Conservation (phyloP, 2,797 vertebrate genomes). For the Sphaeramia orbicularis region DNA sequence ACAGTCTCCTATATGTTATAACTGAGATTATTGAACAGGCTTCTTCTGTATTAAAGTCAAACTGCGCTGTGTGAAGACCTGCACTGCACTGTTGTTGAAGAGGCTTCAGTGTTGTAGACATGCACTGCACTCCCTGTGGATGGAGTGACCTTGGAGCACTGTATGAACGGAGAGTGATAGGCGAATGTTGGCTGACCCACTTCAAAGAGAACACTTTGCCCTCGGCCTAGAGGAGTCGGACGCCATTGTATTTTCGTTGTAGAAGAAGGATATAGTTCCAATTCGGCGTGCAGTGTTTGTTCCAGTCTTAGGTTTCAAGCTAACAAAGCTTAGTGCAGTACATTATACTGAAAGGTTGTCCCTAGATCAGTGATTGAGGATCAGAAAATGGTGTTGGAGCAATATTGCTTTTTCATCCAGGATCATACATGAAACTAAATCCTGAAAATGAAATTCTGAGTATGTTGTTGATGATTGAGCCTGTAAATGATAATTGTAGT, state of each 20-base stretch:
- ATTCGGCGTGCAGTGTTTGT: constrained; percentile 25
- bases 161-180: constrained; percentile 61
- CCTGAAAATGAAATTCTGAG: background rate
- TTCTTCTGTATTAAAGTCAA: too few species aligned
- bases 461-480: background rate
- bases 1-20: too few species aligned
- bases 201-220: constrained; percentile 70
- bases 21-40: too few species aligned
- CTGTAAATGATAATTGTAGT: background rate
- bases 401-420: background rate
- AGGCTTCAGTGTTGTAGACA: constrained; percentile 28
- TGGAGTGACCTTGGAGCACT: constrained; percentile 74
- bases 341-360: background rate
- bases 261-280: constrained; percentile 39
- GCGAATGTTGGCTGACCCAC: constrained; percentile 73
- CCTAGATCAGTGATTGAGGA: constrained; percentile 6
- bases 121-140: constrained; percentile 30
- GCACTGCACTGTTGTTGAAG: background rate
- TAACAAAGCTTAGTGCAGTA: constrained; percentile 5
- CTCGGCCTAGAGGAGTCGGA: constrained; percentile 57
- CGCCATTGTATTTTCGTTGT: constrained; percentile 44
- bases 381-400: constrained; percentile 2
- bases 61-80: too few species aligned
- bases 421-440: background rate
- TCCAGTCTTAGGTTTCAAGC: constrained; percentile 3